These are phyloP conservation scores for Chaetodon trifascialis DNA, from an alignment of 2,113 vertebrate genomes.

Conservation along the genomic window DNA sequence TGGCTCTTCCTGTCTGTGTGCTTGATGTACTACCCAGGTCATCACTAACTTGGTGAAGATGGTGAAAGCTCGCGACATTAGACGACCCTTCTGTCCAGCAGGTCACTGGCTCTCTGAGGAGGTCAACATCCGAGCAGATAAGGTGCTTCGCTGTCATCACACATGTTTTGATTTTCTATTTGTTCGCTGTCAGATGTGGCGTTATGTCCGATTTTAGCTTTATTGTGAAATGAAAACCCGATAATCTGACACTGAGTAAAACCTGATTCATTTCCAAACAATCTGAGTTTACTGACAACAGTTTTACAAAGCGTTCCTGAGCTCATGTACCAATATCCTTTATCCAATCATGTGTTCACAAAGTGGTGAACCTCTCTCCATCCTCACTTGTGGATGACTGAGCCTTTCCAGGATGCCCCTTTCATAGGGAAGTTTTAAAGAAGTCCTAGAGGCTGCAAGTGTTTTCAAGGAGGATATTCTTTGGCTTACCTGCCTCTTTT, in stretches of 20 bases:
- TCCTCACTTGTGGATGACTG: too few species aligned
- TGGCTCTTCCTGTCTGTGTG: constrained; percentile 13
- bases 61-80: constrained; percentile 96
- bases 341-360: too few species aligned
- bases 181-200: neutral
- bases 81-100: constrained; percentile 94
- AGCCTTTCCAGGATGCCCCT: too few species aligned
- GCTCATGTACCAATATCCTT: too few species aligned
- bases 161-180: neutral
- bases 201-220: neutral
- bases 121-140: constrained; percentile 97
- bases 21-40: constrained; percentile 85
- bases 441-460: too few species aligned
- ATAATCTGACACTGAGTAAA: too few species aligned
- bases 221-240: neutral
- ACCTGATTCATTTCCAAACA: too few species aligned
- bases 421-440: too few species aligned
- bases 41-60: constrained; percentile 99
- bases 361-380: too few species aligned
- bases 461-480: neutral
- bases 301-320: too few species aligned
- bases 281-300: too few species aligned
- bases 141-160: constrained; percentile 82
- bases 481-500: neutral
- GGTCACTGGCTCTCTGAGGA: constrained; percentile 97